These are phyloP conservation scores for Novumbra hubbsi DNA, from an alignment of 2,797 vertebrate genomes.

Conservation along the genomic window DNA sequence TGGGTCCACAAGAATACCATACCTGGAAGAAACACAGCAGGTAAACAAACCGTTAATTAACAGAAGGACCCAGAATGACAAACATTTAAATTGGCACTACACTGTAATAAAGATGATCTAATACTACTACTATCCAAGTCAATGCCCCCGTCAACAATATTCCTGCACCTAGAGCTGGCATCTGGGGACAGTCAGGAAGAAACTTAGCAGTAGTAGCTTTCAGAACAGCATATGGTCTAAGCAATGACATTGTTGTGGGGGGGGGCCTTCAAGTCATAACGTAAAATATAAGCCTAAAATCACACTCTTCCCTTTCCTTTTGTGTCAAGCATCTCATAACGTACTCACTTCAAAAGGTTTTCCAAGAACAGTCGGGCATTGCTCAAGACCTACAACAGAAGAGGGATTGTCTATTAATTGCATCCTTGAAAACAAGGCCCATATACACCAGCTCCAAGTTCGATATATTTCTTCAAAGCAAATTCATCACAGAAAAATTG, in stretches of 20 bases:
- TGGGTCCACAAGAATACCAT: constrained; percentile 89
- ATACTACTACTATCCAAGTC: neutral
- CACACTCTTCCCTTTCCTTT: neutral
- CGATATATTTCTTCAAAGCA: neutral
- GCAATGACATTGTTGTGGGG: constrained; percentile 47
- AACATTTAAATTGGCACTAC: neutral
- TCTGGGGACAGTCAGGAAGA: constrained; percentile 38
- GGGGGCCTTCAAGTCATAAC: constrained; percentile 32
- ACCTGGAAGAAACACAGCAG: constrained; percentile 62
- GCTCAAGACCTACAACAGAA: constrained; percentile 80
- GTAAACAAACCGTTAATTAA: neutral
- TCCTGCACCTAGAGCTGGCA: constrained; percentile 24
- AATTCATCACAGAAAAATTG: neutral
- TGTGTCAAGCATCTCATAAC: neutral
- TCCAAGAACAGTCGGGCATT: constrained; percentile 91
- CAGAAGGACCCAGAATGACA: neutral
- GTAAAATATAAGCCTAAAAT: constrained; percentile 19
- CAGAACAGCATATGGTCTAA: constrained; percentile 48
- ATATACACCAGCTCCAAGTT: neutral
- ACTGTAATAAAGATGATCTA: neutral
- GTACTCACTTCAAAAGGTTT: constrained; percentile 89
- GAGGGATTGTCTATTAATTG: constrained; percentile 20
- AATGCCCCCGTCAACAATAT: neutral
- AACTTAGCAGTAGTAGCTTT: constrained; percentile 32
- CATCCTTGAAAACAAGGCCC: neutral